A percentile compares a stretch with the other conserved stretches of the same genome.
phyloP scores from a whole-genome alignment of 2,797 vertebrate species.

The Meriones psammophilus region DNA sequence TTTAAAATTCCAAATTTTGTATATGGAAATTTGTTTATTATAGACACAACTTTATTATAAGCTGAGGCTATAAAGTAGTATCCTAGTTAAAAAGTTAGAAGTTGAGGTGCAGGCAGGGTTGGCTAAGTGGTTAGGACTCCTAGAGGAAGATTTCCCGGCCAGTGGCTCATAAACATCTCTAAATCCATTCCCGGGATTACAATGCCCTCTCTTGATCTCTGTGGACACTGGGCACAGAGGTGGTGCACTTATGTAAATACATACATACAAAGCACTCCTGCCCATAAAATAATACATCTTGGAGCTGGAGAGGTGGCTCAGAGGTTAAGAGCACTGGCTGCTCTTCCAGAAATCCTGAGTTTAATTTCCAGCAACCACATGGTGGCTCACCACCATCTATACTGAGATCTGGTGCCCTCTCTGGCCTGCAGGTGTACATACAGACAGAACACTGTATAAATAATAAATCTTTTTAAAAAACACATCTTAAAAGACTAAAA shows the following conservation, averaged over 20 bases:
- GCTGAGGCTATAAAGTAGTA: not conserved
- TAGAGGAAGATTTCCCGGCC: not conserved
- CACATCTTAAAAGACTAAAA: not conserved
- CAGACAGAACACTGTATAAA: too few species aligned
- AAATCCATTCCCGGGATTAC: not conserved
- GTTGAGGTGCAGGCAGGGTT: not conserved
- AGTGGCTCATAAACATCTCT: not conserved
- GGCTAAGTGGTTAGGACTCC: not conserved
- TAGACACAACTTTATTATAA: constrained; percentile 57
- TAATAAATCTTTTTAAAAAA: not conserved
- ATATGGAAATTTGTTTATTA: constrained; percentile 20
- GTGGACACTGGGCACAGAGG: not conserved
- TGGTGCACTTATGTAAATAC: not conserved
- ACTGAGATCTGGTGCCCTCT: too few species aligned
- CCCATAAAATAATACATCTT: not conserved
- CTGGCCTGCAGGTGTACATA: too few species aligned
- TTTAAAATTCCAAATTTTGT: constrained; percentile 28
- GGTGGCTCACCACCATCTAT: too few species aligned
- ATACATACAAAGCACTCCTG: not conserved
- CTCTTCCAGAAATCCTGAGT: too few species aligned
- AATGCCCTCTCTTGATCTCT: not conserved
- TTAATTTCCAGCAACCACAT: too few species aligned
- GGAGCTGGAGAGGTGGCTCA: too few species aligned
- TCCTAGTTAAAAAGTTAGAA: not conserved
- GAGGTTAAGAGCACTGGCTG: too few species aligned